phyloP scores from a whole-genome alignment of 2,888 invertebrate species.

The Nudaria mundana region DNA sequence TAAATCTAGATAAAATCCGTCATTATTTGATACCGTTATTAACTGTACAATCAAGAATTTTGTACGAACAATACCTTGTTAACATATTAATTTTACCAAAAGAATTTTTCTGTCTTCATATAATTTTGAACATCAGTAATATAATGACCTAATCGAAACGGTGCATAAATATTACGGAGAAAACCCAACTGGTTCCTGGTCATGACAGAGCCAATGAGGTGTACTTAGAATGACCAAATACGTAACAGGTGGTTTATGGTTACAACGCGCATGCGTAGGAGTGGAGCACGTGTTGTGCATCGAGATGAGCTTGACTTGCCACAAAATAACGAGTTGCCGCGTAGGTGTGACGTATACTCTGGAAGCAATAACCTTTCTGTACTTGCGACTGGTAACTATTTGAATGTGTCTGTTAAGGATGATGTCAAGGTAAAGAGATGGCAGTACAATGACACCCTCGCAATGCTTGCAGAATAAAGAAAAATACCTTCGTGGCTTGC shows the following conservation, averaged over 20 bases:
- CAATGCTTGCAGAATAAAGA: conserved; percentile 12
- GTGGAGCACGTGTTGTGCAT: conserved; percentile 57
- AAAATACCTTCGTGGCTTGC: conserved; percentile 13
- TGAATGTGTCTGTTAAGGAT: conserved; percentile 14
- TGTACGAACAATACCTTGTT: neutral
- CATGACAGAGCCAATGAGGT: conserved; percentile 17
- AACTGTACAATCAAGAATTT: conserved; percentile 1
- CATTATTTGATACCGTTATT: conserved; percentile 18
- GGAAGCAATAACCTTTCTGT: conserved; percentile 51
- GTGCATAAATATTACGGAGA: conserved; percentile 44
- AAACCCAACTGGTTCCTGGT: conserved; percentile 51
- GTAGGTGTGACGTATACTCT: conserved; percentile 62
- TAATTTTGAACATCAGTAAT: too few species aligned
- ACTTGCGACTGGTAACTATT: conserved; percentile 31
- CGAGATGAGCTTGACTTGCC: conserved; percentile 48
- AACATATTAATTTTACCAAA: neutral
- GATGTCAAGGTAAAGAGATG: conserved; percentile 24
- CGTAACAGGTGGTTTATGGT: conserved; percentile 31
- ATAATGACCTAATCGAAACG: conserved; percentile 30
- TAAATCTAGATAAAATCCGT: conserved; percentile 7
- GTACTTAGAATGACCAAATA: conserved; percentile 27
- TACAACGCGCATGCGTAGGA: conserved; percentile 47
- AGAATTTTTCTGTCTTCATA: too few species aligned
- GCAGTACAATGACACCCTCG: conserved; percentile 13
- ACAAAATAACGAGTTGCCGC: conserved; percentile 33